Evolutionary conservation across 2,113 vertebrate genomes (phyloP), one percentile per base, ranked within the genome.

Genomic region (Pedetes capensis): DNA sequence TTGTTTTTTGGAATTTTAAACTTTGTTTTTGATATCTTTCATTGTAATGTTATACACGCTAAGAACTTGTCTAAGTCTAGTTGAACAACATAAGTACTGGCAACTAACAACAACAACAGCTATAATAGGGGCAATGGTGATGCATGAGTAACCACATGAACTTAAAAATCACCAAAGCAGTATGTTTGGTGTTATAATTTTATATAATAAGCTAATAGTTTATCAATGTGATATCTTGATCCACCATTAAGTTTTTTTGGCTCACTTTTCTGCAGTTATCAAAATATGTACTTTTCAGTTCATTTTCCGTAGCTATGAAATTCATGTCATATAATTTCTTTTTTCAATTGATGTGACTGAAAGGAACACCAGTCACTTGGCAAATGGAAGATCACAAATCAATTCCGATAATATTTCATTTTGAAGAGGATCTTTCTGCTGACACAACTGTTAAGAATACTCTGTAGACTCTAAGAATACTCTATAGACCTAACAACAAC

Each of bases 351-450:
- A 55, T 14, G 27, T 44, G 57, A 79, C 55, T 59, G 39, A 92
- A 96, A 69, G 57, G 49, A 90, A n/a, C 12, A 53, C 10, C 42
- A 44, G 29, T 53, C 79, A 55, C 12, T 76, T 25, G n/a, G 61
- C 61, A 83, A 90, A 87, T 51, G 37, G 20, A 82, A 69, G 16
- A 37, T 69, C 75, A 63, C 39, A 90, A 68, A 47, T 29, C 39
- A 49, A 78, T 49, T 75, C 59, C 91, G 76, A 27, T 51, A n/a
- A 55, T 82, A 64, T 94, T 94, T 61, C 25, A 75, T 89, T 85
- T 75, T 82, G 68, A 53, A 82, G 69, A 89, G 22, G 7, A 53
- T n/a, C 66, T 71, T 69, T 83, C 9, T 59, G 57, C 74, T 68
- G 66, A 80, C 69, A n/a, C 22, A 90, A 29, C 32, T 90, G 32